Base-by-base conservation (phyloP, 2,888 invertebrate genomes). In the Drosophila crucigera region DNA sequence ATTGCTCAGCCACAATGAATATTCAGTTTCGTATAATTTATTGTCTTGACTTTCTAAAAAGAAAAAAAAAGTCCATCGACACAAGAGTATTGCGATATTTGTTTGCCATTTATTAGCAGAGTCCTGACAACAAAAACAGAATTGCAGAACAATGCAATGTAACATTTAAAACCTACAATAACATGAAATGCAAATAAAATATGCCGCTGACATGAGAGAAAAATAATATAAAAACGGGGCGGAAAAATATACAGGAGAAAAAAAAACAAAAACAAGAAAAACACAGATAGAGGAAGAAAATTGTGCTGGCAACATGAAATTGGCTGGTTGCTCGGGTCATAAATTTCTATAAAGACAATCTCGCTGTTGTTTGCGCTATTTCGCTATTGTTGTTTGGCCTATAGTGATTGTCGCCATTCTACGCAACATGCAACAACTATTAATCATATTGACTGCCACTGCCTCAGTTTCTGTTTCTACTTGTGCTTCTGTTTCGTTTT, bases 361-460 rank as follows among this genome's bases (percentile, higher is more conserved):
- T 64, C 68, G 69, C 67, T 65, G 76, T 78, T 80, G 80, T 78
- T 78, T 72, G 58, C 65, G 78, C 54, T 64, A 66, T 68, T 71
- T 53, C 39, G 68, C 63, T 59, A 59, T 65, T 41, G 56, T 39
- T 31, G 54, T 55, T 55, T 55, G 19, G 53, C 58, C 55, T 49
- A 67, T 50, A 64, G 69, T 68, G 74, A 83, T 72, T 82, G 81
- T 79, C 79, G 81, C 71, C 69, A 56, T 74, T 71, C 71, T 70
- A 86, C 89, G 87, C 87, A 89, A 84, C 79, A 76, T 79, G 80
- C 79, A 79, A 76, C 84, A 89, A 85, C 85, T 85, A 85, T 85
- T 85, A 85, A 85, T 85, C 85, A 85, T 85, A 85, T 89, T 86
- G 85, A 83, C 79, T 86, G 82, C 50, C 64, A 37, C 33, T 25